A percentile compares a stretch with the other conserved stretches of the same genome.
Evolutionary conservation across 2,888 invertebrate species (phyloP).

Genomic region (Clanis bilineata): DNA sequence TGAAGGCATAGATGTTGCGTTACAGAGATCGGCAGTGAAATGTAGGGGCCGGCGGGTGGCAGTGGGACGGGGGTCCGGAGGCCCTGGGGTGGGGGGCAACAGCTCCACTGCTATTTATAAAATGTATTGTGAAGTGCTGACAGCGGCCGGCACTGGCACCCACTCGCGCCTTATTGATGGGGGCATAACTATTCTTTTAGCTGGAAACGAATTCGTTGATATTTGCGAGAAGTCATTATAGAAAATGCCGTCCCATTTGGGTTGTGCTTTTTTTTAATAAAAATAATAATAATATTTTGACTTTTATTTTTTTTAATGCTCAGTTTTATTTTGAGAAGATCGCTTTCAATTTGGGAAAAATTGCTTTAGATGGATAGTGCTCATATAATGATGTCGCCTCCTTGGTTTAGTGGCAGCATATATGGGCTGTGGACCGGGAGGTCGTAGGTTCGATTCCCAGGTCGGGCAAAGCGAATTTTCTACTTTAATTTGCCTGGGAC

Average conservation of each 20-base stretch:
- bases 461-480: too few species aligned
- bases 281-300: too few species aligned
- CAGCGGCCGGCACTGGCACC: constrained; percentile 20
- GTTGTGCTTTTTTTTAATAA: not conserved
- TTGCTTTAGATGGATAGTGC: too few species aligned
- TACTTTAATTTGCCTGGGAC: too few species aligned
- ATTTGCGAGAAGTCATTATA: not conserved
- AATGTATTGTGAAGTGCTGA: constrained; percentile 38
- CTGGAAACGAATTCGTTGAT: constrained; percentile 5
- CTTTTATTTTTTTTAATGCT: too few species aligned
- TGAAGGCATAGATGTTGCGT: constrained; percentile 26
- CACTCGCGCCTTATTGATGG: constrained; percentile 9
- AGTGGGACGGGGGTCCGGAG: not conserved
- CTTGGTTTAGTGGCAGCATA: too few species aligned
- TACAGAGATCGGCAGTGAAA: constrained; percentile 19
- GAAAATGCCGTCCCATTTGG: not conserved
- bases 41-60: constrained; percentile 1
- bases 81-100: constrained; percentile 16
- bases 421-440: too few species aligned
- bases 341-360: too few species aligned
- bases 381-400: too few species aligned
- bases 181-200: constrained; percentile 13
- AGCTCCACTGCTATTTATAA: constrained; percentile 35
- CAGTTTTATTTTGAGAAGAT: too few species aligned
- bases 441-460: too few species aligned